Conservation (phyloP, 2,888 invertebrate species). For the Mesochorus sp. region DNA sequence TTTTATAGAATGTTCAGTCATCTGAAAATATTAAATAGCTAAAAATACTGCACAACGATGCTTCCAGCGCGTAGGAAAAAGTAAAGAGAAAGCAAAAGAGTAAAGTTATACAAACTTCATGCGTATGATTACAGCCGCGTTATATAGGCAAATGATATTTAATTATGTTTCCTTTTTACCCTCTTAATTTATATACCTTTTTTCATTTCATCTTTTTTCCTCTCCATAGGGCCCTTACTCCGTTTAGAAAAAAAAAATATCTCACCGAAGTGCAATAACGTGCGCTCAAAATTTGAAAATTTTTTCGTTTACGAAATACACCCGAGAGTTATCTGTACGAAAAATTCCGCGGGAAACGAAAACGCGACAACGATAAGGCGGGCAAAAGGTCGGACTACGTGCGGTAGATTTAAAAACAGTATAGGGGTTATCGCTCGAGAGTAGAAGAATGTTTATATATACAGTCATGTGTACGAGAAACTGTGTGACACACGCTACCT, state of each 20-base stretch:
- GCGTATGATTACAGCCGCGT: not conserved
- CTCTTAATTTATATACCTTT: no score
- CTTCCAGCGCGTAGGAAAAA: not conserved
- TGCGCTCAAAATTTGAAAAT: slow-evolving; percentile 18
- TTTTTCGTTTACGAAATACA: slow-evolving; percentile 5
- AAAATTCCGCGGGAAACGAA: slow-evolving; percentile 49
- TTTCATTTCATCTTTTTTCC: not conserved
- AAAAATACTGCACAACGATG: no score
- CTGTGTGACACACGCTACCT: slow-evolving; percentile 26
- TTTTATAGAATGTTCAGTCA: no score
- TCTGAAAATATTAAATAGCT: no score
- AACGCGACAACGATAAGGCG: slow-evolving; percentile 27
- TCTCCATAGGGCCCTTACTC: not conserved
- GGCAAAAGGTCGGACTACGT: not conserved
- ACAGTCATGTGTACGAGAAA: slow-evolving; percentile 11
- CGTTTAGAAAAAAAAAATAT: not conserved
- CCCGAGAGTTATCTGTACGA: slow-evolving; percentile 7
- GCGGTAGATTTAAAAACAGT: not conserved
- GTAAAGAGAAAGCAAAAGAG: not conserved
- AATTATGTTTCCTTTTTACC: not conserved
- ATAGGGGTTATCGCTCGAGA: not conserved
- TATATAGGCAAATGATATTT: not conserved
- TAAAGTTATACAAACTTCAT: no score
- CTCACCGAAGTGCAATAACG: slow-evolving; percentile 24
- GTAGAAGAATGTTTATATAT: not conserved